Evolutionary conservation across 2,888 invertebrate species (phyloP).

Genomic region (Anodontia alba): DNA sequence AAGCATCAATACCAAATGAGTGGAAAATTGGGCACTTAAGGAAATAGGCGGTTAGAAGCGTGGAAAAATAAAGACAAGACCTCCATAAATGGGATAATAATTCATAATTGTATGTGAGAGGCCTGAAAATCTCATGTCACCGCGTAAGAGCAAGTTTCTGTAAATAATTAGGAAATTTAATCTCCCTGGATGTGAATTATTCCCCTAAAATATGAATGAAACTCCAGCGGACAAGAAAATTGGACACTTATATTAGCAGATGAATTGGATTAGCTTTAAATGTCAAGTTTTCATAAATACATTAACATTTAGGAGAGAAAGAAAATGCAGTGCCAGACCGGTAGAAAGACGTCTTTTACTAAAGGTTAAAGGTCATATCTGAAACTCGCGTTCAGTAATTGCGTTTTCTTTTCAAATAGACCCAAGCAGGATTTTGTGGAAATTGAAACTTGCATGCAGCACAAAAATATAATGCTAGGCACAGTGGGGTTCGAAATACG

Average conservation of each 20-base stretch:
- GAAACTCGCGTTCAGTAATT: too few species aligned
- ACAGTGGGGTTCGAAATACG: too few species aligned
- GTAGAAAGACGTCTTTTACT: not conserved
- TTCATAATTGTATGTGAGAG: conserved; percentile 27
- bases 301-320: conserved; percentile 7
- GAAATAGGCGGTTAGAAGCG: conserved; percentile 44
- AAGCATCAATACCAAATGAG: conserved; percentile 22
- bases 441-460: too few species aligned
- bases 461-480: too few species aligned
- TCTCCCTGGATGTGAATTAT: conserved; percentile 18
- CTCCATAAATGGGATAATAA: conserved; percentile 22
- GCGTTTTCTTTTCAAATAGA: too few species aligned
- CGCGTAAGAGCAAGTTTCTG: conserved; percentile 3
- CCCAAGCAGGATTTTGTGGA: too few species aligned
- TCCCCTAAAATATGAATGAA: conserved; percentile 5
- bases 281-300: conserved; percentile 19
- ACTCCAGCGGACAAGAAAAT: conserved; percentile 14
- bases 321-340: not conserved
- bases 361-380: not conserved
- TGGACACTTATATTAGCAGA: conserved; percentile 13
- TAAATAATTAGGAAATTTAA: conserved; percentile 24
- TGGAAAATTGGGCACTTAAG: conserved; percentile 62
- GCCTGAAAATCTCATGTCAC: conserved; percentile 14
- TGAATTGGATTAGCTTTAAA: conserved; percentile 15
- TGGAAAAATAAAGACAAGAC: conserved; percentile 19